phyloP scores from a whole-genome alignment of 2,888 invertebrate genomes.

The Lissocephala sabroskyi region DNA sequence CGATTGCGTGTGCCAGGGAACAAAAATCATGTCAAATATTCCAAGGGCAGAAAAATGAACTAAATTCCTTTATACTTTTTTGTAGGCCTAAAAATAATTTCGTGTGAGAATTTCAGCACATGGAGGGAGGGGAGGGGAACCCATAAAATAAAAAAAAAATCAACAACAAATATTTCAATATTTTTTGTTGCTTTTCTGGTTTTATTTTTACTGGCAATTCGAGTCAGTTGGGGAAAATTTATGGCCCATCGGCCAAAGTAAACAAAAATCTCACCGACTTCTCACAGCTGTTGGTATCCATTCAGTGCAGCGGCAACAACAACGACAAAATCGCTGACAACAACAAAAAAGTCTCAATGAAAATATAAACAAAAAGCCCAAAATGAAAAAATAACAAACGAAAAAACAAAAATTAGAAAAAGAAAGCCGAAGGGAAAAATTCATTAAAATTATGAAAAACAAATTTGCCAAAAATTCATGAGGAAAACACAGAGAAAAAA shows the following conservation, averaged over 20 bases:
- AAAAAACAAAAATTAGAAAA: too few species aligned
- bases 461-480: too few species aligned
- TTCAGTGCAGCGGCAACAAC: background rate
- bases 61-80: background rate
- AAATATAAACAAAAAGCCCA: background rate
- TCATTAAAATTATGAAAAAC: too few species aligned
- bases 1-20: constrained; percentile 14
- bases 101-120: too few species aligned
- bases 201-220: constrained; percentile 26
- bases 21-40: constrained; percentile 54
- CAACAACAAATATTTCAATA: background rate
- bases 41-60: constrained; percentile 42
- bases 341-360: background rate
- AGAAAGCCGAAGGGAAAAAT: too few species aligned
- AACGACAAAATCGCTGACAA: background rate
- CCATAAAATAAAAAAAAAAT: background rate
- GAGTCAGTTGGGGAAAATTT: constrained; percentile 36
- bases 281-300: background rate
- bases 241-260: constrained; percentile 19
- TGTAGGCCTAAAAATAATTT: background rate
- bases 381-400: too few species aligned
- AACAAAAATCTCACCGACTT: constrained; percentile 9
- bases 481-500: too few species aligned
- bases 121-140: too few species aligned
- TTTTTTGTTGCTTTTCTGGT: too few species aligned